These are phyloP conservation scores for Maccullochella peelii DNA, from an alignment of 2,113 vertebrate species.

Conservation along the genomic window DNA sequence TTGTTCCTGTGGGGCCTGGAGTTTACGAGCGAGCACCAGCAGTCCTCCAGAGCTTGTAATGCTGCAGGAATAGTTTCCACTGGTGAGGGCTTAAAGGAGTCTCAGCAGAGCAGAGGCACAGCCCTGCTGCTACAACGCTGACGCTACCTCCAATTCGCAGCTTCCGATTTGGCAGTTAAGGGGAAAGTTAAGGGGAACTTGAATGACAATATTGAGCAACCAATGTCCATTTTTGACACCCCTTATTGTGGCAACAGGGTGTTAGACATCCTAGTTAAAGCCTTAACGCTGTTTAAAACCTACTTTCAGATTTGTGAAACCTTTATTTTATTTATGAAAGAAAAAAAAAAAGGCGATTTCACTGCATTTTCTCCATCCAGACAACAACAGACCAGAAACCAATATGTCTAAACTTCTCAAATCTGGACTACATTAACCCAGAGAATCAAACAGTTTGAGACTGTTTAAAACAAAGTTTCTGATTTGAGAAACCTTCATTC, in stretches of 20 bases:
- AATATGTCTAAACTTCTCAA: background rate
- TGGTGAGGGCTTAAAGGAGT: constrained; percentile 31
- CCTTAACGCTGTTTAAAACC: background rate
- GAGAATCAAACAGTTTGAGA: too few relatives aligned
- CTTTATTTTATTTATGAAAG: too few relatives aligned
- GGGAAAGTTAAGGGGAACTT: background rate
- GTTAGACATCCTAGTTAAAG: background rate
- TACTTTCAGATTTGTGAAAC: background rate
- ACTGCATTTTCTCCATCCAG: background rate
- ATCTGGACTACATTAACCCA: background rate
- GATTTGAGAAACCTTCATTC: background rate
- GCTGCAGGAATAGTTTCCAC: constrained; percentile 74
- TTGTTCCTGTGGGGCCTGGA: constrained; percentile 75
- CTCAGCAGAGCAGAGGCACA: constrained; percentile 20
- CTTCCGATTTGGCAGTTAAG: background rate
- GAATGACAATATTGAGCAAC: background rate
- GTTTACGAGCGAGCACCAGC: constrained; percentile 66
- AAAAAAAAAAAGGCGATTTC: background rate
- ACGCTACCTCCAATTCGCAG: background rate
- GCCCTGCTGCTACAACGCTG: background rate
- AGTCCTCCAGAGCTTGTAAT: constrained; percentile 55
- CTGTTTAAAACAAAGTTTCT: too few relatives aligned
- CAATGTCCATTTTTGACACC: too few relatives aligned
- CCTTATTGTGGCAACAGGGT: background rate
- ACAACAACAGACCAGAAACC: background rate